phyloP scores from a whole-genome alignment of 2,797 vertebrate genomes.

The Poeciliopsis paucimaculata region DNA sequence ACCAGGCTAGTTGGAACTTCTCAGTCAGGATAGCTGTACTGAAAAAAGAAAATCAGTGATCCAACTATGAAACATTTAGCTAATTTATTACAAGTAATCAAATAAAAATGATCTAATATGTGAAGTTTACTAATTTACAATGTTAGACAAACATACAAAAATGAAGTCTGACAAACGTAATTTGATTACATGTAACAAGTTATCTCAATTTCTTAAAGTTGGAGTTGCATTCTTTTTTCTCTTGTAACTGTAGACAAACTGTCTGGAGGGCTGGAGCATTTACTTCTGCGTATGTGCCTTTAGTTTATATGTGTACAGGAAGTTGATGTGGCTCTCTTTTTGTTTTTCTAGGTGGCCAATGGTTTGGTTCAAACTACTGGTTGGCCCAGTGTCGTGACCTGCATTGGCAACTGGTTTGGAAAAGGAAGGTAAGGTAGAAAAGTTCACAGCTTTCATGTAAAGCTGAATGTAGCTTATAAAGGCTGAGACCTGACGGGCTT shows the following conservation, averaged over 20 bases:
- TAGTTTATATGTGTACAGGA: background rate
- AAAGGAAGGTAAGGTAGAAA: constrained; percentile 88
- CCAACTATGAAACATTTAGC: too few relatives aligned
- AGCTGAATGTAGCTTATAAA: background rate
- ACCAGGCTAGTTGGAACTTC: background rate
- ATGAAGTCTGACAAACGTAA: too few relatives aligned
- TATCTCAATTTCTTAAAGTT: too few relatives aligned
- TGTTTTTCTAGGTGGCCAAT: constrained; percentile 83
- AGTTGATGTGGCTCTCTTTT: background rate
- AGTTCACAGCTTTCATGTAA: background rate
- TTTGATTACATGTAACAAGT: too few relatives aligned
- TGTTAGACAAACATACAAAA: too few relatives aligned
- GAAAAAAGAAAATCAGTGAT: too few relatives aligned
- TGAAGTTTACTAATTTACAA: too few relatives aligned
- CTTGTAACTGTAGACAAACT: background rate
- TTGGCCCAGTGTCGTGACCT: constrained; percentile 94
- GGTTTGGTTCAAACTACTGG: constrained; percentile 94
- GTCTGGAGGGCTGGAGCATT: background rate
- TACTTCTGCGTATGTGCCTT: background rate
- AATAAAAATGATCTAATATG: too few relatives aligned
- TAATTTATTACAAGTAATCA: too few relatives aligned
- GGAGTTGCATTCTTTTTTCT: too few relatives aligned
- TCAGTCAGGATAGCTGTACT: background rate
- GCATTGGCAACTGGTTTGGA: constrained; percentile 95
- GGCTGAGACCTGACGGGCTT: background rate